phyloP scores from a whole-genome alignment of 2,888 invertebrate genomes.

The Thymelicus acteon region DNA sequence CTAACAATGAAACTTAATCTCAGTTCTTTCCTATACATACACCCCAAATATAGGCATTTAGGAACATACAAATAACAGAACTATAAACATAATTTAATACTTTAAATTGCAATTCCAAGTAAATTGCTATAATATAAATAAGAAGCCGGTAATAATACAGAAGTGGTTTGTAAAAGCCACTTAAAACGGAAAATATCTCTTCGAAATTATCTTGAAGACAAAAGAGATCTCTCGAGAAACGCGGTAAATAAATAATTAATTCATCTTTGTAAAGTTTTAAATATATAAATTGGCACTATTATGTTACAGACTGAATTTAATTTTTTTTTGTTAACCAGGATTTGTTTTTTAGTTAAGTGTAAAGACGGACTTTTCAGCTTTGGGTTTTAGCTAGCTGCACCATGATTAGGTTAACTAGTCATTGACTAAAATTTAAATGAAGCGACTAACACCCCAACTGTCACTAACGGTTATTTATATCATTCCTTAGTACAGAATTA shows the following conservation, averaged over 20 bases:
- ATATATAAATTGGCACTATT: neutral
- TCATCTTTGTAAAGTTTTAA: constrained; percentile 7
- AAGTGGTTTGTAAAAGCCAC: neutral
- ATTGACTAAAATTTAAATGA: no score
- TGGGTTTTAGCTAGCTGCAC: no score
- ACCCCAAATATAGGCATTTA: no score
- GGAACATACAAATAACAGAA: neutral
- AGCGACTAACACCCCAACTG: no score
- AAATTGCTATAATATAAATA: neutral
- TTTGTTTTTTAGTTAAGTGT: no score
- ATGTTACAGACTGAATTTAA: neutral
- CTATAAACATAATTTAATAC: neutral
- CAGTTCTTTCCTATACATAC: no score
- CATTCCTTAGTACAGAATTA: no score
- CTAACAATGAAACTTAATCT: no score
- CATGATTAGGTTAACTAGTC: no score
- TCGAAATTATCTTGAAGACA: constrained; percentile 3
- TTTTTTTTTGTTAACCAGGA: neutral
- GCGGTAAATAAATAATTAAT: neutral
- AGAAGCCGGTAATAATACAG: constrained; percentile 5
- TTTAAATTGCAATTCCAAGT: neutral
- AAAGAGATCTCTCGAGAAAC: neutral
- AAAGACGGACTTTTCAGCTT: no score
- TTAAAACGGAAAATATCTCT: constrained; percentile 5
- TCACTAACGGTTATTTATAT: no score